Percentiles rank a stretch among this genome's conserved stretches.
Conservation (phyloP, 2,888 invertebrate genomes). For the Ectobius pallidus region DNA sequence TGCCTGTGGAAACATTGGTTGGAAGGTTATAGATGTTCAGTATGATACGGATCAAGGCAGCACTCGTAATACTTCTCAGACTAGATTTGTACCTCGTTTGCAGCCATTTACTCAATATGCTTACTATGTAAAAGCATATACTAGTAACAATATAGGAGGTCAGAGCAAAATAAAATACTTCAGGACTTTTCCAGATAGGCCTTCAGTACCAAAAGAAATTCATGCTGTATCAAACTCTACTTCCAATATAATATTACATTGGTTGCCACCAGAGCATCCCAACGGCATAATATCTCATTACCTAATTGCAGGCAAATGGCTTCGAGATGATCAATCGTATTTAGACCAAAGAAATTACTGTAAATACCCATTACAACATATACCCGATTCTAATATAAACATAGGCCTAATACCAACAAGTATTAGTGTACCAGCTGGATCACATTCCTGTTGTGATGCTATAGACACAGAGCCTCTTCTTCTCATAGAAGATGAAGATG, state of each 20-base stretch:
- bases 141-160: constrained; percentile 54
- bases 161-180: constrained; percentile 58
- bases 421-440: neutral
- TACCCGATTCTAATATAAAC: neutral
- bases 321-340: constrained; percentile 50
- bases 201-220: constrained; percentile 49
- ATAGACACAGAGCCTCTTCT: constrained; percentile 8
- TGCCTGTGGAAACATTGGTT: constrained; percentile 53
- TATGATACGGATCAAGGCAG: constrained; percentile 47
- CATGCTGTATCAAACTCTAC: constrained; percentile 49
- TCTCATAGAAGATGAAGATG: constrained; percentile 10
- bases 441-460: constrained; percentile 15
- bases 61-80: constrained; percentile 40
- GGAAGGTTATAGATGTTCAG: constrained; percentile 17
- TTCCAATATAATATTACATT: constrained; percentile 54
- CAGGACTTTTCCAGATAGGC: constrained; percentile 55
- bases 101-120: constrained; percentile 74
- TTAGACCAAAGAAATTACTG: constrained; percentile 62
- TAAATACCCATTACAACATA: constrained; percentile 49
- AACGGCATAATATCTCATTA: constrained; percentile 67
- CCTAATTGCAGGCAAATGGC: constrained; percentile 52
- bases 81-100: constrained; percentile 55
- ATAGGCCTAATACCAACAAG: neutral
- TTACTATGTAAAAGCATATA: constrained; percentile 72
- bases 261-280: constrained; percentile 64